Evolutionary conservation across 2,888 invertebrate genomes (phyloP), one percentile per base, ranked within the genome.

Genomic region (Campaea margaritaria): DNA sequence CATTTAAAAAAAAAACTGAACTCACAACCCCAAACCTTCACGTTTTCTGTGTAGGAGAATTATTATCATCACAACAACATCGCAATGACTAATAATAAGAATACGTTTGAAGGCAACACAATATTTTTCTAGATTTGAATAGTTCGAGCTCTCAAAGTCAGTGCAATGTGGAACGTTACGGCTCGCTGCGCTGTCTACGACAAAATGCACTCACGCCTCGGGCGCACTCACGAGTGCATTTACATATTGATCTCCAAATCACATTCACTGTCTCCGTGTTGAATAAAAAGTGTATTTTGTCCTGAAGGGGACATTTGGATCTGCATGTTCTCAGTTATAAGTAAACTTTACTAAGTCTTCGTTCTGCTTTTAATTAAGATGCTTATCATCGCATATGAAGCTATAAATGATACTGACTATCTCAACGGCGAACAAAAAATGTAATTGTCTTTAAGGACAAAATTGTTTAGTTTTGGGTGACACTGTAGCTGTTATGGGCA

Each of bases 221-320:
- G 70, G 72, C 75, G 81, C 84, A 83, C 83, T 87, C 85, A 78
- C 81, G 81, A 83, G 76, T 84, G 83, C 87, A 89, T 89, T 88
- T 87, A 89, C 88, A 88, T 89, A 89, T 89, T 86, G 89, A 88
- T 89, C 86, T 84, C 74, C 71, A 82, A 87, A 88, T 87, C 87
- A 82, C 81, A 82, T 78, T 76, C 75, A 68, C 79, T 80, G 77
- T 78, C 78, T 79, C 81, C 21, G 21, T 21, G 31, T 9, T 36
- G 12, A 79, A 81, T 79, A 84, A 85, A 82, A 83, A 76, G 48
- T 27, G 21, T 11, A 48, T 39, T 48, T 48, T 48, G 11, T 13
- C 9, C 8, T 21, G 10, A 27, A 39, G 39, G 42, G 14, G 13
- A 3, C 14, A 2, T n/a, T 44, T 44, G 5, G 13, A 27, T 12